Conservation (phyloP, 2,797 vertebrate species). For the Linurgus olivaceus region DNA sequence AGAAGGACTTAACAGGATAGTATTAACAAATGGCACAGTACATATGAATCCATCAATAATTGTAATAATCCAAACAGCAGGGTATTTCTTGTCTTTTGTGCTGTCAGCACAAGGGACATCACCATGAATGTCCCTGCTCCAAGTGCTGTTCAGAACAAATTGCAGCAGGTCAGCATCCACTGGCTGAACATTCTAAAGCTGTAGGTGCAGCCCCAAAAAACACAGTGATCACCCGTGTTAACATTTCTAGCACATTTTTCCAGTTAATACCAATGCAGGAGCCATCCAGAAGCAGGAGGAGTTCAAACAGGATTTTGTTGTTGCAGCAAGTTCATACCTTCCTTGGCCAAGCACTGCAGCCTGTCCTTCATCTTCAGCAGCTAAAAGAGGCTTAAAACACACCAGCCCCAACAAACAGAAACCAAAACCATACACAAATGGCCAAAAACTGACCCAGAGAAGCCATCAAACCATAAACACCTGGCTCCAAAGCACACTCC, state of each 20-base stretch:
- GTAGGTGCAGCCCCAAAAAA: not conserved
- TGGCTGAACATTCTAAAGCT: not conserved
- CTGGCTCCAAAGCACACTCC: not conserved
- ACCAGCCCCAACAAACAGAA: not conserved
- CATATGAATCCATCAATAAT: not conserved
- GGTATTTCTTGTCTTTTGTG: not conserved
- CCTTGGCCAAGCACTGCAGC: not conserved
- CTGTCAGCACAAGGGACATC: not conserved
- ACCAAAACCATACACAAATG: not conserved
- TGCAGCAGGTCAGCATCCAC: not conserved
- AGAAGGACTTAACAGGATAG: not conserved
- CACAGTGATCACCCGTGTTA: not conserved
- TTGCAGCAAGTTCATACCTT: not conserved
- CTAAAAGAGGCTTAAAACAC: not conserved
- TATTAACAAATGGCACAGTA: not conserved
- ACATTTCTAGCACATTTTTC: not conserved
- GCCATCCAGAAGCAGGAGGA: not conserved
- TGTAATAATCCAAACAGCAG: not conserved
- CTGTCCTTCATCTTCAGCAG: not conserved
- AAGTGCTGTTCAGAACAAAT: not conserved
- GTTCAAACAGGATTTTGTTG: not conserved
- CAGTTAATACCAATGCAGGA: not conserved
- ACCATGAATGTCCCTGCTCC: not conserved
- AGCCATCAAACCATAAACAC: not conserved
- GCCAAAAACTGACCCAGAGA: not conserved